Evolutionary conservation across 1,140 invertebrate genomes (phyloP).

Genomic region (Microplitis demolitor): DNA sequence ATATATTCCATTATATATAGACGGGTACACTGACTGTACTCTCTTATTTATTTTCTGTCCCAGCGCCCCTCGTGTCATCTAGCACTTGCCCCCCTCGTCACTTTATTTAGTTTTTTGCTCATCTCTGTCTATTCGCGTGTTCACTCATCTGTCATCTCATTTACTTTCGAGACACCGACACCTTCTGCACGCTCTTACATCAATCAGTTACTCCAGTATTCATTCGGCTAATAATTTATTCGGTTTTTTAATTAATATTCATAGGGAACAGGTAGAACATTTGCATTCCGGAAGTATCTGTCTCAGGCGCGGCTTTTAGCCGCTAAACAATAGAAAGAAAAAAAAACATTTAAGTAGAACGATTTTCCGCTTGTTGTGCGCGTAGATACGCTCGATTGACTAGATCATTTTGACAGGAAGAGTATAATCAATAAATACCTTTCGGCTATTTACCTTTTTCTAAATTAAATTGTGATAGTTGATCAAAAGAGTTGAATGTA

Average conservation of each 20-base stretch:
- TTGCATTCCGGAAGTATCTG: slow-evolving; percentile 5
- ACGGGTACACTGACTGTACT: too few relatives aligned
- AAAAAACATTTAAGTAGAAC: background rate
- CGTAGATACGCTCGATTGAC: slow-evolving; percentile 11
- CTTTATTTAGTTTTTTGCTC: slow-evolving; percentile 39
- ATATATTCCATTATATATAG: too few relatives aligned
- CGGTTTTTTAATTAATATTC: background rate
- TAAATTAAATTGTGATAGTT: too few relatives aligned
- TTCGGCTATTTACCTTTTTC: too few relatives aligned
- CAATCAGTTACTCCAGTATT: background rate
- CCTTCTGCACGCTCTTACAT: background rate
- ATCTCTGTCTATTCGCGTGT: background rate
- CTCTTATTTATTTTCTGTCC: background rate
- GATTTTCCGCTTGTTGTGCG: slow-evolving; percentile 17
- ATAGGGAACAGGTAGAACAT: background rate
- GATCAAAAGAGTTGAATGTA: too few relatives aligned
- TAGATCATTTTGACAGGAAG: background rate
- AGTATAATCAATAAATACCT: background rate
- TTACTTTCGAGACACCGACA: background rate
- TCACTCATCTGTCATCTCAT: background rate
- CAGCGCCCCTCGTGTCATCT: background rate
- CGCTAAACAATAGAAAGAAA: background rate
- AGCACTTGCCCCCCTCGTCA: slow-evolving; percentile 28
- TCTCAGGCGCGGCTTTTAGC: slow-evolving; percentile 9
- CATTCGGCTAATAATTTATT: background rate